Evolutionary conservation across 1,140 invertebrate species (phyloP).

Genomic region (Formica selysi): DNA sequence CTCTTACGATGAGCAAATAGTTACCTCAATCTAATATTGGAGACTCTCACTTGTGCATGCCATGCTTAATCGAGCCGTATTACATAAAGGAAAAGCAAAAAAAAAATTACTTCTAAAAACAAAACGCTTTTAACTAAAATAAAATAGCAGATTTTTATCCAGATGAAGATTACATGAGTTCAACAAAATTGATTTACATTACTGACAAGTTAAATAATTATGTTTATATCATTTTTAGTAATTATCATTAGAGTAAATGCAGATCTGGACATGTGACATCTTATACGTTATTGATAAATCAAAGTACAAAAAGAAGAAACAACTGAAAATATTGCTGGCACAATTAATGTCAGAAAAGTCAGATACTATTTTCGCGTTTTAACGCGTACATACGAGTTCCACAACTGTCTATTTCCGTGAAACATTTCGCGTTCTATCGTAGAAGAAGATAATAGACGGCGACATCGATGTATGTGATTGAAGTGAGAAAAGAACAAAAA

Average conservation of each 20-base stretch:
- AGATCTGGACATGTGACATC: too few species aligned
- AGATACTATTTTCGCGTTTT: slow-evolving; percentile 58
- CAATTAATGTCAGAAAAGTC: slow-evolving; percentile 35
- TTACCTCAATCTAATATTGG: neutral
- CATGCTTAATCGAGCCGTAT: neutral
- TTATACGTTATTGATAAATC: neutral
- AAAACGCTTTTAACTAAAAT: too few species aligned
- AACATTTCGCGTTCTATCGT: slow-evolving; percentile 26
- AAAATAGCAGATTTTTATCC: neutral
- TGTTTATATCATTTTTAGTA: neutral
- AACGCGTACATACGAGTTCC: slow-evolving; percentile 43
- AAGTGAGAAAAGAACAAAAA: slow-evolving; percentile 12
- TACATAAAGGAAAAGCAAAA: neutral
- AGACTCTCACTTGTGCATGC: neutral
- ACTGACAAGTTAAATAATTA: neutral
- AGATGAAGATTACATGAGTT: neutral
- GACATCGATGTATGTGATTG: neutral
- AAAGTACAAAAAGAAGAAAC: neutral
- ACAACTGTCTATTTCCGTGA: slow-evolving; percentile 53
- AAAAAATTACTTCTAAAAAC: neutral
- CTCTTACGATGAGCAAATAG: neutral
- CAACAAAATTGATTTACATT: slow-evolving; percentile 4
- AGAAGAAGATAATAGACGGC: neutral
- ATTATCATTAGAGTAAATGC: too few species aligned
- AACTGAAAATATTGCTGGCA: neutral